Conservation (phyloP, 2,797 vertebrate species). For the Sebastes nivosus region DNA sequence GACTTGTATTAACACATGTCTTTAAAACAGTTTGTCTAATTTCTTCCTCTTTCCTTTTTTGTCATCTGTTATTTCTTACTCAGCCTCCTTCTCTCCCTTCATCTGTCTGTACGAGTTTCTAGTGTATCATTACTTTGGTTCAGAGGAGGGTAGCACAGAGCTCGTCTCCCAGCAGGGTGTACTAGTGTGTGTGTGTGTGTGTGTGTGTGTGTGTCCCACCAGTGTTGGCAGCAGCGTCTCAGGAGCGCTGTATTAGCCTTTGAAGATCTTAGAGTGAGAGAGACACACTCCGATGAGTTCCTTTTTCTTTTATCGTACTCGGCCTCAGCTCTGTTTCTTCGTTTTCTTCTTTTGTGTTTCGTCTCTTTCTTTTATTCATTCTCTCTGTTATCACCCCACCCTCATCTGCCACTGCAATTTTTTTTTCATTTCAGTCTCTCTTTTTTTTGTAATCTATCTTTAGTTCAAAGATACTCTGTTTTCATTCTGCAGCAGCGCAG, state of each 20-base stretch:
- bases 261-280: conserved; percentile 66
- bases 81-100: conserved; percentile 39
- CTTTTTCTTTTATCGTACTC: conserved; percentile 41
- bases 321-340: conserved; percentile 27
- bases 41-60: conserved; percentile 19
- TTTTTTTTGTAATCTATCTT: neutral
- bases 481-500: conserved; percentile 28
- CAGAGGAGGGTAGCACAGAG: conserved; percentile 43
- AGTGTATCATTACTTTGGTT: conserved; percentile 60
- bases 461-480: conserved; percentile 36
- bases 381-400: conserved; percentile 32
- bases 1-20: neutral
- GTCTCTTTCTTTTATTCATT: conserved; percentile 51
- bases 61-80: conserved; percentile 10
- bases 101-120: conserved; percentile 47
- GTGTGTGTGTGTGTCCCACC: conserved; percentile 26
- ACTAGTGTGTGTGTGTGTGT: neutral
- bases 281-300: conserved; percentile 25
- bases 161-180: conserved; percentile 50
- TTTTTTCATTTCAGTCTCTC: neutral
- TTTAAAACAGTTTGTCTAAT: conserved; percentile 17
- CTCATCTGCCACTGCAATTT: conserved; percentile 26
- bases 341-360: conserved; percentile 34
- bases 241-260: conserved; percentile 61
- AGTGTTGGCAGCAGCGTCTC: conserved; percentile 57